Evolutionary conservation across 1,140 invertebrate genomes (phyloP), one percentile per base, ranked within the genome.

Genomic region (Drosophila murphyi): DNA sequence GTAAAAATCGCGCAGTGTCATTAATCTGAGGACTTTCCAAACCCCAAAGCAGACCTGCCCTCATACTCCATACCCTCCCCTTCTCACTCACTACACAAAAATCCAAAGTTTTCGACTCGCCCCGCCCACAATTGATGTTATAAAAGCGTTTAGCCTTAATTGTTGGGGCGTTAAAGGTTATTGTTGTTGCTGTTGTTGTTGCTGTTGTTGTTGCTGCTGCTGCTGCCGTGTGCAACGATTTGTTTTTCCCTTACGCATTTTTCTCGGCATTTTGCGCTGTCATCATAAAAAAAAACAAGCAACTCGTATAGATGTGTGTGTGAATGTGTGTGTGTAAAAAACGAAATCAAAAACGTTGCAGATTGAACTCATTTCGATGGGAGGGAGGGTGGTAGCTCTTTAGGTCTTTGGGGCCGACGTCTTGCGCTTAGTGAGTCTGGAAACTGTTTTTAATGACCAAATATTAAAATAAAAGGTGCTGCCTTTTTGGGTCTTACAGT

Each of bases 61-160:
- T 20, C 20, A 20, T 20, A 20, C 20, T 20, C 20, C 20, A 20
- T 20, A 20, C 20, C 7, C 4, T 12, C 12, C 35, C n/a, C 3
- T 2, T 4, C 28, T 12, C 8, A n/a, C 3, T 20, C n/a, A 31
- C 65, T 35, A 8, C 34, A 20, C 34, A 55, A 41, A 5, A 41
- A 47, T 37, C 48, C 57, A 62, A 70, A 70, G 67, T 70, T 70
- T 70, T 68, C 54, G 35, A 35, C 52, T 39, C 8, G 45, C 59
- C 59, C 51, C 67, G 32, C 50, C 50, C 59, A 59, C 69, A 65
- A 78, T 76, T 76, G 68, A 67, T 74, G 76, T 79, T 72, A 79
- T 76, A 76, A 79, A 79, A 76, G 73, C 76, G 76, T 76, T 78
- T 72, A 79, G 76, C 68, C 76, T 79, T 76, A 79, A 79, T 79